These are phyloP conservation scores for Montipora foliosa DNA, from an alignment of 64 coral and sea anemone genomes.

Conservation along the genomic window DNA sequence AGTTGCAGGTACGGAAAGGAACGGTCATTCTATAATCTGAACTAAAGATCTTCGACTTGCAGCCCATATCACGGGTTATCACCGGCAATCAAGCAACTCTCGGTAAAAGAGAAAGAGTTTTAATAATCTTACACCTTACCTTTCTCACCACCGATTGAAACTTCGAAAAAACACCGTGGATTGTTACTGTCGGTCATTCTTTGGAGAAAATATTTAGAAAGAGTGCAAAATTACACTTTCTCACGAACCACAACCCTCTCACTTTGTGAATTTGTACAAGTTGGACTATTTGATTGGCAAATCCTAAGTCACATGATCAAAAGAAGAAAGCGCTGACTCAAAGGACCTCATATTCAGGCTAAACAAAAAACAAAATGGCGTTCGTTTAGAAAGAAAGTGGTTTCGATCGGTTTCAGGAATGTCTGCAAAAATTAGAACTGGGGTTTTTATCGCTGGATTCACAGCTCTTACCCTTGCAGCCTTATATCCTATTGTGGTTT, in stretches of 20 bases:
- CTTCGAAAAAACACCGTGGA: slow-evolving; percentile 85
- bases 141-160: slow-evolving; percentile 77
- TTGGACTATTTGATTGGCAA: not conserved
- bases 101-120: too few species aligned
- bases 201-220: not conserved
- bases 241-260: not conserved
- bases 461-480: slow-evolving; percentile 79
- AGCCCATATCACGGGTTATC: too few species aligned
- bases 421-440: slow-evolving; percentile 80
- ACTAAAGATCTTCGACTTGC: too few species aligned
- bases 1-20: too few species aligned
- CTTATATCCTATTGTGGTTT: slow-evolving; percentile 86
- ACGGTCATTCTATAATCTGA: too few species aligned
- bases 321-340: not conserved
- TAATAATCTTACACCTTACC: slow-evolving; percentile 31
- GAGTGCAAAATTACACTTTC: not conserved
- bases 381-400: too few species aligned
- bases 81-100: too few species aligned
- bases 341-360: too few species aligned
- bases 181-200: slow-evolving; percentile 33
- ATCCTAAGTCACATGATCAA: not conserved
- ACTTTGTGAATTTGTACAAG: not conserved
- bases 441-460: slow-evolving; percentile 86
- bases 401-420: slow-evolving; percentile 17
- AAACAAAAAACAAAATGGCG: slow-evolving; percentile 31